Evolutionary conservation across 2,113 vertebrate species (phyloP).

Genomic region (Oncorhynchus clarkii): DNA sequence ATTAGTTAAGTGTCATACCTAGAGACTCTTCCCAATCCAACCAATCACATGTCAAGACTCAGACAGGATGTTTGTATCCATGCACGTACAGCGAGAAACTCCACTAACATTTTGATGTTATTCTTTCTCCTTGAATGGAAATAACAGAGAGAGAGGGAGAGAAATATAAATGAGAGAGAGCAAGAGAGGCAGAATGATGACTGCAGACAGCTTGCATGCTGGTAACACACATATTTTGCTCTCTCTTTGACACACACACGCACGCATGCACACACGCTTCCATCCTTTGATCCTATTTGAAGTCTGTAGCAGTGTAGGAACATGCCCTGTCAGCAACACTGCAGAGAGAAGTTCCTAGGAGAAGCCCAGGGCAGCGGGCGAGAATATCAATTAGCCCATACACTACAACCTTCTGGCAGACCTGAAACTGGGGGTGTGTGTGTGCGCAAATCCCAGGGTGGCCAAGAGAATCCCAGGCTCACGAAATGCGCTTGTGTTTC

Average conservation of each 20-base stretch:
- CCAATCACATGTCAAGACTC: too few species aligned
- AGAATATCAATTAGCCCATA: conserved; percentile 71
- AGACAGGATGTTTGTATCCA: not conserved
- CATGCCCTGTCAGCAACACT: conserved; percentile 70
- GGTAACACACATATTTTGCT: conserved; percentile 22
- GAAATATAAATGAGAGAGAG: not conserved
- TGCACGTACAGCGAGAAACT: not conserved
- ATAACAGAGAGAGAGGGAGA: not conserved
- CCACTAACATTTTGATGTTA: not conserved
- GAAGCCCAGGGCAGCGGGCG: conserved; percentile 63
- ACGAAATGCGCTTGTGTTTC: conserved; percentile 34
- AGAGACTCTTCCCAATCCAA: too few species aligned
- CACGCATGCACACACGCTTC: not conserved
- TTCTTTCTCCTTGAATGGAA: not conserved
- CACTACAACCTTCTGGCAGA: not conserved
- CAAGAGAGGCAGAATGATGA: not conserved
- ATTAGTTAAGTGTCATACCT: conserved; percentile 4
- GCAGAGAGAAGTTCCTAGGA: conserved; percentile 61
- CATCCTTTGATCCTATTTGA: conserved; percentile 58
- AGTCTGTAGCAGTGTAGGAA: conserved; percentile 65
- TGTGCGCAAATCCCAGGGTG: conserved; percentile 48
- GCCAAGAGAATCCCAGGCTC: conserved; percentile 27
- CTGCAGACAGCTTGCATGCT: not conserved
- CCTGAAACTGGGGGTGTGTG: not conserved
- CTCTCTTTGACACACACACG: conserved; percentile 5